Conservation (phyloP, 2,888 invertebrate genomes). For the Theretra japonica region DNA sequence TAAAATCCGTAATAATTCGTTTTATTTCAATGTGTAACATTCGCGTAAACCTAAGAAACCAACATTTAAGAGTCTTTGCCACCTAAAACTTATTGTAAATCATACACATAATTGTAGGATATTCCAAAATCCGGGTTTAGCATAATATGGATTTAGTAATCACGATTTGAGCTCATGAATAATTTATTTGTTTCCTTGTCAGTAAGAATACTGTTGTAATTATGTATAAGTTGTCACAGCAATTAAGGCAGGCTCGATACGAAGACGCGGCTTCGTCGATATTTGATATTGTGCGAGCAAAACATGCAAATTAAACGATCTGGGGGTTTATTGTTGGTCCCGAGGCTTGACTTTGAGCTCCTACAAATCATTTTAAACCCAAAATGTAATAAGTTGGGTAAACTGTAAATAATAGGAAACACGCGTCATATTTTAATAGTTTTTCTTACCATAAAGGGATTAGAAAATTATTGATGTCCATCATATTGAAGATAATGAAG, state of each 20-base stretch:
- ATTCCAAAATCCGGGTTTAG: constrained; percentile 34
- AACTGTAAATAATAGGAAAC: neutral
- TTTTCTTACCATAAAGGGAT: too few relatives aligned
- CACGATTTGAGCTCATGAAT: constrained; percentile 69
- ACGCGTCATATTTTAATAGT: neutral
- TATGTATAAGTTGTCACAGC: constrained; percentile 62
- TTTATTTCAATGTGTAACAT: too few relatives aligned
- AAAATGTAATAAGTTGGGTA: neutral
- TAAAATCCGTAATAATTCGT: too few relatives aligned
- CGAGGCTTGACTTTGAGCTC: constrained; percentile 35
- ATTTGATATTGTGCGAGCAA: constrained; percentile 71
- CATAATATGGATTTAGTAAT: constrained; percentile 55
- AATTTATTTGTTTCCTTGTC: constrained; percentile 60
- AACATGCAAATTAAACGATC: constrained; percentile 78
- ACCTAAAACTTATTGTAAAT: neutral
- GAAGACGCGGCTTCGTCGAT: constrained; percentile 47
- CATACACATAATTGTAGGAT: neutral
- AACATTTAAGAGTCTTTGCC: too few relatives aligned
- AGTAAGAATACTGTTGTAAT: constrained; percentile 60
- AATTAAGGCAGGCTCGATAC: constrained; percentile 61
- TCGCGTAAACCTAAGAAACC: too few relatives aligned
- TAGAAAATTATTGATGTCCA: too few relatives aligned
- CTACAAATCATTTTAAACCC: constrained; percentile 53
- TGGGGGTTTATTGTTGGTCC: constrained; percentile 44
- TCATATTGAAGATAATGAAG: too few relatives aligned